Base-by-base conservation (phyloP, 2,888 invertebrate species). In the Neria commutata region DNA sequence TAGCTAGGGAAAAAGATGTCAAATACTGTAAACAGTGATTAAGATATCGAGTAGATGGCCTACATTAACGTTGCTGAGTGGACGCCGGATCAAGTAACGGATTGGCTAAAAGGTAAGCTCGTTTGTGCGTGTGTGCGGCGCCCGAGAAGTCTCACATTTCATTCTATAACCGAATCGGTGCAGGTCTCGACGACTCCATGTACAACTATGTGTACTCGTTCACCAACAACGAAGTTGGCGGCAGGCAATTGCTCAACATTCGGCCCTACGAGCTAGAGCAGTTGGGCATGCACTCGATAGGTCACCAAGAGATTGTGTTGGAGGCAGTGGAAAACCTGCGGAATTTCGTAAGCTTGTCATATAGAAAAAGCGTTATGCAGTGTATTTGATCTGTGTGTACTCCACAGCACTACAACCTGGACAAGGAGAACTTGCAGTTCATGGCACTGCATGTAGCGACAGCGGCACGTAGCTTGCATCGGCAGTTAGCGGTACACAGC, bases 271-370 rank as follows among this genome's bases (percentile, higher is more conserved):
- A 95, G 83, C 86, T 98, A 64, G 91, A 94, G 76, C 89, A 91
- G 77, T 85, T 97, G 55, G 93, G 94, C 21, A 89, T 98, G 75
- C 84, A 85, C 62, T 89, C 91, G 77, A 88, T 98, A 63, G 97
- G 97, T 10, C 96, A 97, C 79, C 95, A 97, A 81, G 96, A 96
- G 80, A 87, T 95, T 54, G 88, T 98, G 64, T 85, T 98, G 47
- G 95, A 96, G 81, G 95, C 95, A 51, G 92, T 97, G 14, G 94
- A 95, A 72, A 91, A 94, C 70, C 85, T 98, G 48, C 85, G 92
- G 69, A 91, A 94, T 83, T 92, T 96, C 83, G 94, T 94, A 84
- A 86, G 90, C 70, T n/a, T n/a, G n/a, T n/a, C n/a, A n/a, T n/a
- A n/a, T n/a, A 29, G 11, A 29, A 29, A 29, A 29, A 29, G 11